phyloP scores from a whole-genome alignment of 2,113 vertebrate species.

The Vidua chalybeata region DNA sequence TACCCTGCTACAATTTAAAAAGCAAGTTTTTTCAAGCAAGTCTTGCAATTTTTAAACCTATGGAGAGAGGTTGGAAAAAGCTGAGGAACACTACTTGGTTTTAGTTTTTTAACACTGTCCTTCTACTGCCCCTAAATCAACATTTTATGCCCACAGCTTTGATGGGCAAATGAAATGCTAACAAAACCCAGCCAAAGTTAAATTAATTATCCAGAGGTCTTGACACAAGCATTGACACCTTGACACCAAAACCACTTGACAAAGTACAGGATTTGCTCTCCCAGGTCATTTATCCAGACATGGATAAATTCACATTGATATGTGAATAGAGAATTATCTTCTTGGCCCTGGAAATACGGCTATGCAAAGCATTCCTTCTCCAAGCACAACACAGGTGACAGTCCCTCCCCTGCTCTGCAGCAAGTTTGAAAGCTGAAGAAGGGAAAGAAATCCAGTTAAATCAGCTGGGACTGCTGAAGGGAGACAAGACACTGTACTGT shows the following conservation, averaged over 20 bases:
- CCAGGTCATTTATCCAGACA: background rate
- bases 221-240: background rate
- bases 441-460: background rate
- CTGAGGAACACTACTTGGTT: background rate
- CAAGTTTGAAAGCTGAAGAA: background rate
- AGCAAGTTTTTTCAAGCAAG: background rate
- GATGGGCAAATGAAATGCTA: background rate
- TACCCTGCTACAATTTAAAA: background rate
- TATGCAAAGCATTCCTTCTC: background rate
- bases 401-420: background rate
- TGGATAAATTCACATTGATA: background rate
- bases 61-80: background rate
- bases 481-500: background rate
- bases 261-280: background rate
- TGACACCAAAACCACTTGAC: background rate
- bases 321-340: background rate
- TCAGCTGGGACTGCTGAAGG: background rate
- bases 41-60: background rate
- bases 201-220: background rate
- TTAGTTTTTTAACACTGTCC: background rate
- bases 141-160: background rate
- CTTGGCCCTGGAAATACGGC: background rate
- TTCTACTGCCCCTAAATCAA: background rate
- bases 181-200: background rate
- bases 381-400: background rate